Evolutionary conservation across 2,888 invertebrate species (phyloP).

Genomic region (Ophion slaviceki): DNA sequence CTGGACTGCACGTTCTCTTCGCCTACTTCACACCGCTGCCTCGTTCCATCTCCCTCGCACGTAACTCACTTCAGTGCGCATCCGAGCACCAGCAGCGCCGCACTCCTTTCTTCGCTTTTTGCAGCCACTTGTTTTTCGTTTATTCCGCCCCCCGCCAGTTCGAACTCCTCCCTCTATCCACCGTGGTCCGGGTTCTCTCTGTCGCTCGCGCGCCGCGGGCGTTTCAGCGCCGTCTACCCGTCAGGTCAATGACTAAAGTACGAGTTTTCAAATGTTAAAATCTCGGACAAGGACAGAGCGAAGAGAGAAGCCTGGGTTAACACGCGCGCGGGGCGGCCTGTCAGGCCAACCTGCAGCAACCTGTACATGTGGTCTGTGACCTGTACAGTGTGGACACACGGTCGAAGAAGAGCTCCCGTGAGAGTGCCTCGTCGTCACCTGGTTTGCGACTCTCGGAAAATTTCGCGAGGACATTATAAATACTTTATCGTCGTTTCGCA

Average conservation of each 20-base stretch:
- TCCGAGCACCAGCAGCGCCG: background rate
- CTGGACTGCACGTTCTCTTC: background rate
- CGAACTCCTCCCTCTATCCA: constrained; percentile 1
- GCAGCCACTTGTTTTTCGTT: background rate
- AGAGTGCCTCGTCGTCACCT: constrained; percentile 49
- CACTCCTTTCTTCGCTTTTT: background rate
- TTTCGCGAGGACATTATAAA: background rate
- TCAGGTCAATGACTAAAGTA: constrained; percentile 74
- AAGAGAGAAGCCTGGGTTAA: constrained; percentile 43
- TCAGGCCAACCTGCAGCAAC: constrained; percentile 65
- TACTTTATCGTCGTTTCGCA: constrained; percentile 7
- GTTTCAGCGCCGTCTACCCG: constrained; percentile 76
- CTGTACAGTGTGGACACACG: constrained; percentile 59
- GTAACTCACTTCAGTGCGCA: background rate
- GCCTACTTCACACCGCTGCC: background rate
- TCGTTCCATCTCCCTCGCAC: background rate
- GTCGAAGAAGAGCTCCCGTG: constrained; percentile 41
- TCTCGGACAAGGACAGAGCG: constrained; percentile 69
- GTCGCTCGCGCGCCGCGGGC: constrained; percentile 29
- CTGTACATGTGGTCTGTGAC: constrained; percentile 68
- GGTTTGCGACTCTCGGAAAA: constrained; percentile 35
- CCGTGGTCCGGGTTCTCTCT: constrained; percentile 17
- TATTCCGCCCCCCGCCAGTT: background rate
- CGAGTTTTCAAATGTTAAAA: constrained; percentile 71
- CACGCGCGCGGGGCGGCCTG: constrained; percentile 52